Conservation (phyloP, 2,888 invertebrate species). For the Anticlea derivata region DNA sequence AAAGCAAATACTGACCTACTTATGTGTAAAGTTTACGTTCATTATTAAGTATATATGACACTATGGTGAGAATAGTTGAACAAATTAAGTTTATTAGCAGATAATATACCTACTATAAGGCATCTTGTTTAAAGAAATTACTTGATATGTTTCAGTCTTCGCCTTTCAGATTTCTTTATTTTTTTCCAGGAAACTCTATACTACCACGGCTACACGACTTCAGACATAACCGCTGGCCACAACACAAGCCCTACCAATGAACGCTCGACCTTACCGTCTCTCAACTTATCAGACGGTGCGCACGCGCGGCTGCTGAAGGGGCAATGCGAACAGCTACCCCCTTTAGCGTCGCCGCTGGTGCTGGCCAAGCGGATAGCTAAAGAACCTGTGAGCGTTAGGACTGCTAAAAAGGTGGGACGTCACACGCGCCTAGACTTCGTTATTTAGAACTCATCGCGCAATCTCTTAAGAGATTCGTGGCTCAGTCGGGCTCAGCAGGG, state of each 20-base stretch:
- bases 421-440: too few relatives aligned
- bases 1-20: too few relatives aligned
- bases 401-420: conserved; percentile 31
- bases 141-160: too few relatives aligned
- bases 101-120: too few relatives aligned
- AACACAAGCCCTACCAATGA: conserved; percentile 69
- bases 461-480: too few relatives aligned
- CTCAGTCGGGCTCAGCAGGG: too few relatives aligned
- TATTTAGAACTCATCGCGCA: too few relatives aligned
- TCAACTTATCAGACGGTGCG: conserved; percentile 66
- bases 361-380: conserved; percentile 61
- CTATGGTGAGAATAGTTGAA: too few relatives aligned
- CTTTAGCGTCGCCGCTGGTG: conserved; percentile 72
- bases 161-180: neutral
- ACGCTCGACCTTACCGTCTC: conserved; percentile 67
- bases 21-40: too few relatives aligned
- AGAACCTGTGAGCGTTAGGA: conserved; percentile 57
- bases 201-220: conserved; percentile 75
- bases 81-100: too few relatives aligned
- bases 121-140: too few relatives aligned
- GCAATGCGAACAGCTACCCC: conserved; percentile 72
- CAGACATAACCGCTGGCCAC: conserved; percentile 67
- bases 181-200: conserved; percentile 72
- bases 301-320: conserved; percentile 64
- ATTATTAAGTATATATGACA: too few relatives aligned